These are phyloP conservation scores for Eumerus sabulonum DNA, from an alignment of 2,888 invertebrate genomes.

Conservation along the genomic window DNA sequence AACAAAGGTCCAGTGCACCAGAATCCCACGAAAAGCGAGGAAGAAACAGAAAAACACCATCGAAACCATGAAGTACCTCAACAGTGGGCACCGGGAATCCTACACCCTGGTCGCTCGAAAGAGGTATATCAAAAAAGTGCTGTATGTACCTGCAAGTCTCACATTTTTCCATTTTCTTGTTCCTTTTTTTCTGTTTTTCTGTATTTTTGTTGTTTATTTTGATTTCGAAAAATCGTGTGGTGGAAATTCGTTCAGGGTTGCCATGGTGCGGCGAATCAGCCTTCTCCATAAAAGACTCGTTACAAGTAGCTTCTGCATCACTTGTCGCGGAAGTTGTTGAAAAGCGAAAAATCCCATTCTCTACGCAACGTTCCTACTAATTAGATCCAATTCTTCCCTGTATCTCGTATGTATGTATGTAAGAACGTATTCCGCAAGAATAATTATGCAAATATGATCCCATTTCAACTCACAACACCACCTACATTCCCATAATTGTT, in stretches of 20 bases:
- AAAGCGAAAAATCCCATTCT: slow-evolving; percentile 33
- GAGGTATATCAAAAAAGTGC: slow-evolving; percentile 78
- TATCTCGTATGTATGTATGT: background rate
- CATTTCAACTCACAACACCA: slow-evolving; percentile 48
- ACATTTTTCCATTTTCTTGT: slow-evolving; percentile 21
- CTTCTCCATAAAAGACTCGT: slow-evolving; percentile 27
- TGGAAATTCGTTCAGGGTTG: too few relatives aligned
- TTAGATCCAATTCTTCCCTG: slow-evolving; percentile 27
- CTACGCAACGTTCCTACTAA: slow-evolving; percentile 47
- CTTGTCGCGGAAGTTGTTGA: slow-evolving; percentile 57
- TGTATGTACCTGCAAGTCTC: slow-evolving; percentile 74
- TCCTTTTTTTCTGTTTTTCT: slow-evolving; percentile 28
- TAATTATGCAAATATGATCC: slow-evolving; percentile 58
- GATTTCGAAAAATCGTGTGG: slow-evolving; percentile 39
- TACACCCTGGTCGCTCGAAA: slow-evolving; percentile 78
- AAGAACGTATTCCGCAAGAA: slow-evolving; percentile 34
- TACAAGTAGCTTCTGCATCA: background rate
- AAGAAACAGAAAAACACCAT: slow-evolving; percentile 24
- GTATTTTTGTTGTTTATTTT: slow-evolving; percentile 34
- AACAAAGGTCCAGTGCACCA: slow-evolving; percentile 28
- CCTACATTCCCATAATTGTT: slow-evolving; percentile 65
- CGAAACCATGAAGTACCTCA: slow-evolving; percentile 77
- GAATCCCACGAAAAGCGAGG: slow-evolving; percentile 3
- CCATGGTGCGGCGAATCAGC: slow-evolving; percentile 14
- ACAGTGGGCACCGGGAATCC: slow-evolving; percentile 77